Evolutionary conservation across 2,797 vertebrate species (phyloP).

Genomic region (Pipistrellus nathusii): DNA sequence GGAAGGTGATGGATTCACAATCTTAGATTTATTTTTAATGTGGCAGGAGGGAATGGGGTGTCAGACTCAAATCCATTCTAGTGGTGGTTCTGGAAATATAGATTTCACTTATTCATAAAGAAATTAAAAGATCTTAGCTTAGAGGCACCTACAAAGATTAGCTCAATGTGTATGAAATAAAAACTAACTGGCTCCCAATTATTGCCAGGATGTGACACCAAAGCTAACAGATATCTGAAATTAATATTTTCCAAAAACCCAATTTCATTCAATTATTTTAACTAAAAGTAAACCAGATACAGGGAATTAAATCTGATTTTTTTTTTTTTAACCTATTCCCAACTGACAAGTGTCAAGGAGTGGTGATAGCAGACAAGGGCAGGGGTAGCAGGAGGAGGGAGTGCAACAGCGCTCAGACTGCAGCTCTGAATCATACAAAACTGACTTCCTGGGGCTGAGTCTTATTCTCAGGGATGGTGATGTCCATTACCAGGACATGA

Average conservation of each 20-base stretch:
- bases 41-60: background rate
- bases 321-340: background rate
- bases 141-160: constrained; percentile 35
- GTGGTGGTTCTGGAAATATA: constrained; percentile 31
- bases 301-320: background rate
- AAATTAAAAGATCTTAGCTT: constrained; percentile 60
- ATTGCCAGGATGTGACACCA: constrained; percentile 61
- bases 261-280: constrained; percentile 36
- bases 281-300: constrained; percentile 23
- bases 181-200: constrained; percentile 51
- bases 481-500: background rate
- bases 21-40: background rate
- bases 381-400: fast-evolving
- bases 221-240: constrained; percentile 47
- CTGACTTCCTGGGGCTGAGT: background rate
- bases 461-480: background rate
- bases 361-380: background rate
- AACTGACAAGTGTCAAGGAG: background rate
- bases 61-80: background rate
- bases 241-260: background rate
- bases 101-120: constrained; percentile 32
- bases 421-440: background rate
- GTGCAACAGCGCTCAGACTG: background rate
- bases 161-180: background rate
- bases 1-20: background rate